phyloP scores from a whole-genome alignment of 2,888 invertebrate genomes.

The Tromatobia lineatoria region DNA sequence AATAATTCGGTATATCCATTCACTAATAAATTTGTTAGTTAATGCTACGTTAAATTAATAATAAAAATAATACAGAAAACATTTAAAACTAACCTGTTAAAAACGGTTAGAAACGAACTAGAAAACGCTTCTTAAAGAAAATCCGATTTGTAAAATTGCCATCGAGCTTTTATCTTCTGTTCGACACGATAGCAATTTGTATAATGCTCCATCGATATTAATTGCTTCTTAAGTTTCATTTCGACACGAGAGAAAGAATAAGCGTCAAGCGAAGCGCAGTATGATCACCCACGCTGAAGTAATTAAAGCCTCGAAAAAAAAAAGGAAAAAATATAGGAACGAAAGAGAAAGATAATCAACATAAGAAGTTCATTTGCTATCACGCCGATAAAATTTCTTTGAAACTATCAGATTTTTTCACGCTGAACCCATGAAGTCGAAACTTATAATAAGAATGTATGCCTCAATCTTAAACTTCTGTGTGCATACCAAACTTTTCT shows the following conservation, averaged over 20 bases:
- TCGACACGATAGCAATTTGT: neutral
- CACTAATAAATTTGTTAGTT: too few relatives aligned
- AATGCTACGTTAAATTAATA: too few relatives aligned
- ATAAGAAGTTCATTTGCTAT: neutral
- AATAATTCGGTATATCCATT: too few relatives aligned
- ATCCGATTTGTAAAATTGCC: neutral
- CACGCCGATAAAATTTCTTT: neutral
- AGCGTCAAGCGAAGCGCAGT: neutral
- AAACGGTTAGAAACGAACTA: too few relatives aligned
- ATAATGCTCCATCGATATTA: conserved; percentile 9
- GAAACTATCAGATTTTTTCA: neutral
- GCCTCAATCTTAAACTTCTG: neutral
- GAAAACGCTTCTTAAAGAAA: neutral
- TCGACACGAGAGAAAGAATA: neutral
- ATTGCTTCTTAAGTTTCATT: conserved; percentile 20
- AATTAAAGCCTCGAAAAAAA: neutral
- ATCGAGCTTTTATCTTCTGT: neutral
- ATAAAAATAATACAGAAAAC: neutral
- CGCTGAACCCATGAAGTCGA: neutral
- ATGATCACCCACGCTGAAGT: neutral
- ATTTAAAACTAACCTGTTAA: neutral
- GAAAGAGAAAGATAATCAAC: neutral
- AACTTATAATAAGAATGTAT: neutral
- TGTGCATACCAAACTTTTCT: neutral
- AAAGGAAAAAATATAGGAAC: neutral